Evolutionary conservation across 2,888 invertebrate genomes (phyloP), one percentile per base, ranked within the genome.

Genomic region (Chesias legatella): DNA sequence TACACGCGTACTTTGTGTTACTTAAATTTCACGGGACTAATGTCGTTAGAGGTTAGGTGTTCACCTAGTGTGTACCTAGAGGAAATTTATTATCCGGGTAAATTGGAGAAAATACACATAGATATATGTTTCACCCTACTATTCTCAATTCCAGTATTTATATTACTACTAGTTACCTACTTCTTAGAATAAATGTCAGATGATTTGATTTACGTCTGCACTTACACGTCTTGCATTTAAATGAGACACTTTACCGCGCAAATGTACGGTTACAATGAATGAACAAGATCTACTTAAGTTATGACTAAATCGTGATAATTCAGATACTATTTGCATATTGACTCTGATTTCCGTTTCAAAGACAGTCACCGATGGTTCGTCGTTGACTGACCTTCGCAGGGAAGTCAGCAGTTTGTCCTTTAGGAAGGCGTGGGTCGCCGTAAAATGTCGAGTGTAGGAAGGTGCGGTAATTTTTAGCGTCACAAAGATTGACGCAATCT

Each of bases 321-420:
- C 70, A 58, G 67, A 73, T 74, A 58, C 49, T 51, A 80, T 84
- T 83, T 78, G 76, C 81, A 83, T 85, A 79, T 79, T 67, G 70
- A 73, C 75, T 76, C 77, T 77, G 74, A 72, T 86, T 85, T 85
- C 85, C 84, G 84, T 70, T 79, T 61, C 44, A 57, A 66, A 63
- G 63, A 55, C 62, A 65, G 60, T 59, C 63, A 55, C 58, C 56
- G 53, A 62, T 58, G 59, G 65, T 68, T 73, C 72, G 74, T 78
- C 73, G 70, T 77, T 71, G 68, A 61, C 58, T 72, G 79, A 79
- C 84, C 83, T 85, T 84, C 78, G 64, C 55, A 57, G 59, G 60
- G 63, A 17, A 60, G 63, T 51, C 53, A 52, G 44, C 54, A 50
- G 56, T 51, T 40, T 58, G 63, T 67, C 65, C 59, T 63, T 63